Conservation (phyloP, 2,888 invertebrate species). For the Antitype chi region DNA sequence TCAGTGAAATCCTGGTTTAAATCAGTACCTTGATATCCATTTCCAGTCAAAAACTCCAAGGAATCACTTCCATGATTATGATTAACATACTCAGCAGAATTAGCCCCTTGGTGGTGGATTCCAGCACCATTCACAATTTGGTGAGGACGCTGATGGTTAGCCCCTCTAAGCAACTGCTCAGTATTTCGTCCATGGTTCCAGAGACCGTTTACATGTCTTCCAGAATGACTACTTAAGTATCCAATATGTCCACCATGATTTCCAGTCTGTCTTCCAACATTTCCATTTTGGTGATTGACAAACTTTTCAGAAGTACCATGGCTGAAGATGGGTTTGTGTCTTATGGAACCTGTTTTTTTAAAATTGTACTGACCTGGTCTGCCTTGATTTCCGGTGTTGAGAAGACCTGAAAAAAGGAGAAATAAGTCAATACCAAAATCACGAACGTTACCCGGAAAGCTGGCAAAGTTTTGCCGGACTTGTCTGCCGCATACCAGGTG, state of each 20-base stretch:
- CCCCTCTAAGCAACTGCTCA: not conserved
- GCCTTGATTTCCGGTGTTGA: not conserved
- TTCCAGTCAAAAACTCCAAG: not conserved
- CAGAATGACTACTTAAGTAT: not conserved
- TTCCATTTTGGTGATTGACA: not conserved
- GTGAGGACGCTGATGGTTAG: not conserved
- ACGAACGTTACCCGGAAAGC: too few species aligned
- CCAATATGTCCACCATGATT: not conserved
- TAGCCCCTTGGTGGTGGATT: not conserved
- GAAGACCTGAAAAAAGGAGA: slow-evolving; percentile 11
- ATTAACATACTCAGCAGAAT: not conserved
- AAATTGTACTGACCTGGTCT: not conserved
- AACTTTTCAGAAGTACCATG: not conserved
- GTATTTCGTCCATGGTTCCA: not conserved
- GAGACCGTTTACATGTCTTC: not conserved
- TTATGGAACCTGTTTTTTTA: not conserved
- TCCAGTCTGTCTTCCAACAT: not conserved
- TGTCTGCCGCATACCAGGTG: too few species aligned
- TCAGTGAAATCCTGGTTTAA: not conserved
- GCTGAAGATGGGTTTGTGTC: not conserved
- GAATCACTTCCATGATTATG: not conserved
- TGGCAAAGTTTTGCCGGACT: too few species aligned
- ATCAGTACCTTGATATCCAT: not conserved
- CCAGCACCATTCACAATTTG: not conserved
- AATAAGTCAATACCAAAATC: not conserved